Percentiles rank a stretch among this genome's conserved stretches.
Conservation (phyloP, 2,797 vertebrate species). For the Semaprochilodus insignis region DNA sequence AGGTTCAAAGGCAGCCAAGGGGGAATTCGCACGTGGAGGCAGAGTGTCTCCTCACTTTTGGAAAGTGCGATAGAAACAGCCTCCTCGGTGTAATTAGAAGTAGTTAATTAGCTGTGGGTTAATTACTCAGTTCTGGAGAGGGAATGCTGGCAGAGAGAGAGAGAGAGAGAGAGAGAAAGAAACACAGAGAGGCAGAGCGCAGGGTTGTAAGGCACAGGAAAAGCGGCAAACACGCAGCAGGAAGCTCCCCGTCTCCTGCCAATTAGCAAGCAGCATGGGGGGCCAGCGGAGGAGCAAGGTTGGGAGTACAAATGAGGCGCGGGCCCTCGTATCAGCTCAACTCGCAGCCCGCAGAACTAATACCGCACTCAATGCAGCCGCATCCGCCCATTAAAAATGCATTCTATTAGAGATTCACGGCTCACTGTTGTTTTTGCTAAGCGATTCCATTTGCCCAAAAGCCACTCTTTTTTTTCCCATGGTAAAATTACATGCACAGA, state of each 20-base stretch:
- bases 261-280: constrained; percentile 81
- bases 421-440: constrained; percentile 64
- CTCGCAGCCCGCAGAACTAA: constrained; percentile 52
- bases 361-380: constrained; percentile 58
- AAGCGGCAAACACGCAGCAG: constrained; percentile 80
- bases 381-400: constrained; percentile 62
- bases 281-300: constrained; percentile 74
- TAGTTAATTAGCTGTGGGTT: constrained; percentile 99
- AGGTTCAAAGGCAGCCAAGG: constrained; percentile 61
- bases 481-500: constrained; percentile 38
- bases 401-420: constrained; percentile 59
- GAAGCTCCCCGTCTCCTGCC: constrained; percentile 82
- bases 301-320: constrained; percentile 80
- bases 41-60: constrained; percentile 82
- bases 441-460: constrained; percentile 58
- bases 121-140: constrained; percentile 91
- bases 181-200: constrained; percentile 52
- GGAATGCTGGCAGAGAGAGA: constrained; percentile 66
- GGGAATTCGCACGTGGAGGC: constrained; percentile 64
- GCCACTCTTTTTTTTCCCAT: constrained; percentile 42
- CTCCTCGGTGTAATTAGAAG: constrained; percentile 94
- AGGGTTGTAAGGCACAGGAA: constrained; percentile 77
- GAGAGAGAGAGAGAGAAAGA: constrained; percentile 29
- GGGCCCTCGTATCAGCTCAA: constrained; percentile 63
- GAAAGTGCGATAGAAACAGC: constrained; percentile 91